Evolutionary conservation across 2,888 invertebrate genomes (phyloP).

Genomic region (Baccha elongata): DNA sequence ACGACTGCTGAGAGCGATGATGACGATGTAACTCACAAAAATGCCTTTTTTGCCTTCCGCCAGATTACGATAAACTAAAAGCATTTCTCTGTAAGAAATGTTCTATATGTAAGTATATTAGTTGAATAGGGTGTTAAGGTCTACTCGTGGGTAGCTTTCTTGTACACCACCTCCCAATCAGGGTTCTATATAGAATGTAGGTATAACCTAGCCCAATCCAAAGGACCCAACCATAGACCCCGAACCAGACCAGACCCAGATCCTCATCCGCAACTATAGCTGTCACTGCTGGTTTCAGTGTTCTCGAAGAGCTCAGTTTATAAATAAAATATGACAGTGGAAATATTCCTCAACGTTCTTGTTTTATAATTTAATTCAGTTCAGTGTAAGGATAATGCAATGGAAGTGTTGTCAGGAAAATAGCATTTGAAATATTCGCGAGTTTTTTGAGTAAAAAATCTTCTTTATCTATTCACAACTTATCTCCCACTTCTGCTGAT

Average conservation of each 20-base stretch:
- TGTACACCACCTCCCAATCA: constrained; percentile 27
- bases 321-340: constrained; percentile 71
- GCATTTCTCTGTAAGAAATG: constrained; percentile 68
- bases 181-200: neutral
- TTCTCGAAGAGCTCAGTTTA: constrained; percentile 47
- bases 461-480: constrained; percentile 1
- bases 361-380: constrained; percentile 72
- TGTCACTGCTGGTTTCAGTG: constrained; percentile 40
- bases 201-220: neutral
- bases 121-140: constrained; percentile 47
- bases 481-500: neutral
- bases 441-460: constrained; percentile 34
- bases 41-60: constrained; percentile 24
- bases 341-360: constrained; percentile 68
- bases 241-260: neutral
- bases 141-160: constrained; percentile 37
- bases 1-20: constrained; percentile 20
- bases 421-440: constrained; percentile 62
- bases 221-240: neutral
- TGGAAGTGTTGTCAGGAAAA: constrained; percentile 65
- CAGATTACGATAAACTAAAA: constrained; percentile 70
- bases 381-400: constrained; percentile 69
- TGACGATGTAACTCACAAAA: constrained; percentile 55
- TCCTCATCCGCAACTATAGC: constrained; percentile 19
- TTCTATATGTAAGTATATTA: constrained; percentile 44